Conservation (phyloP, 2,113 vertebrate genomes). For the Prunella fulvescens region DNA sequence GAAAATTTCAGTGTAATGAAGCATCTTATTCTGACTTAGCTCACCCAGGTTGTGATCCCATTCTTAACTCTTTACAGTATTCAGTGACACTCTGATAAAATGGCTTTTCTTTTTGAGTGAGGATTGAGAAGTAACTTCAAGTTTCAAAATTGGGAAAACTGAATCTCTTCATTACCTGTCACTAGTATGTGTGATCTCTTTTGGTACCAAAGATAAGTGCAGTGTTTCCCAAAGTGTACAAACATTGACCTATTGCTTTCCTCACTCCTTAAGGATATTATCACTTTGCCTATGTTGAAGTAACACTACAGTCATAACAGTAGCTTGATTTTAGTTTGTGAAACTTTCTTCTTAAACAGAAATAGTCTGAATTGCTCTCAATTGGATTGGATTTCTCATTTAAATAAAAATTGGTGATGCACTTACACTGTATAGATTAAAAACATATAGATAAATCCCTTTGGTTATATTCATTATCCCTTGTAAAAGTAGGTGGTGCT, state of each 20-base stretch:
- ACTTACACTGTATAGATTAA: slow-evolving; percentile 17
- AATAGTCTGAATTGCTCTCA: background rate
- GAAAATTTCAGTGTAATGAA: background rate
- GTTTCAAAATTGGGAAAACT: background rate
- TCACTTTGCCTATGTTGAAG: background rate
- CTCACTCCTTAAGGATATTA: slow-evolving; percentile 13
- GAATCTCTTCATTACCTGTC: background rate
- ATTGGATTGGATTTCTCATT: background rate
- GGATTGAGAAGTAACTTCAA: background rate
- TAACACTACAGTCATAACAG: background rate
- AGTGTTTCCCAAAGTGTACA: background rate
- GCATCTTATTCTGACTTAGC: background rate
- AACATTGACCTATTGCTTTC: background rate
- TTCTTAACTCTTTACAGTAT: slow-evolving; percentile 17
- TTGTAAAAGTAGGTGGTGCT: slow-evolving; percentile 82
- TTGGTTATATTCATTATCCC: slow-evolving; percentile 80
- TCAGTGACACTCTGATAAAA: background rate
- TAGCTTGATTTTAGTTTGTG: background rate
- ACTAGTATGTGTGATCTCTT: background rate
- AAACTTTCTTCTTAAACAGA: slow-evolving; percentile 1
- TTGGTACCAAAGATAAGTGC: background rate
- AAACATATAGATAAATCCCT: slow-evolving; percentile 67
- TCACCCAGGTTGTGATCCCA: background rate
- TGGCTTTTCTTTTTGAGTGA: slow-evolving; percentile 9
- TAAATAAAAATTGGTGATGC: background rate